Conservation (phyloP, 2,888 invertebrate genomes). For the Eupithecia inturbata region DNA sequence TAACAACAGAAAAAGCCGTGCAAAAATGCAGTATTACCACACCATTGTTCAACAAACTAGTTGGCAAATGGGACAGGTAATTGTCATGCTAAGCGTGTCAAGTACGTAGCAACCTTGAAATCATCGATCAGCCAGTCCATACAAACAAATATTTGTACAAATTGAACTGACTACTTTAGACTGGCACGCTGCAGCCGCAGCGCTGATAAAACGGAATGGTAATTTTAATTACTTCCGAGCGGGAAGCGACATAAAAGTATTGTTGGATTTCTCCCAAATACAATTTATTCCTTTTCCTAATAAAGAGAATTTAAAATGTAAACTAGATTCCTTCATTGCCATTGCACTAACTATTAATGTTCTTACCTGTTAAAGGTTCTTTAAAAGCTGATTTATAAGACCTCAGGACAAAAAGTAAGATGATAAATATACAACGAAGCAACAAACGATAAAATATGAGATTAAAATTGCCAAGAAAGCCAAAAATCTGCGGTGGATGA, state of each 20-base stretch:
- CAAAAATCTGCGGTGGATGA: slow-evolving; percentile 17
- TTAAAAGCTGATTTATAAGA: neutral
- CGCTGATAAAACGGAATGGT: slow-evolving; percentile 22
- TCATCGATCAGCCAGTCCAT: slow-evolving; percentile 52
- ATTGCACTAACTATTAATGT: slow-evolving; percentile 2
- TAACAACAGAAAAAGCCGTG: neutral
- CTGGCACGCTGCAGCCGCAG: too few species aligned
- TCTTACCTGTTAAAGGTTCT: neutral
- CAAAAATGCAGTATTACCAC: slow-evolving; percentile 12
- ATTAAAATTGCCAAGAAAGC: slow-evolving; percentile 33
- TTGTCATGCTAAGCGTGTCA: slow-evolving; percentile 65
- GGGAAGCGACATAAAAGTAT: slow-evolving; percentile 9
- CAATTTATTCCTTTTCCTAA: neutral
- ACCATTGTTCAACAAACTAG: slow-evolving; percentile 17
- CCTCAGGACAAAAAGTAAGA: slow-evolving; percentile 1
- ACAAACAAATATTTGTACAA: slow-evolving; percentile 34
- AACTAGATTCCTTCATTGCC: neutral
- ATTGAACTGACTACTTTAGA: slow-evolving; percentile 19
- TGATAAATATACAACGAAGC: slow-evolving; percentile 1
- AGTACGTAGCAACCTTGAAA: slow-evolving; percentile 63
- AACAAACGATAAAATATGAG: slow-evolving; percentile 17
- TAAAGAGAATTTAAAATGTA: neutral
- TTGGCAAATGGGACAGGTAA: slow-evolving; percentile 47
- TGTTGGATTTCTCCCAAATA: slow-evolving; percentile 9
- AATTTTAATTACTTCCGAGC: slow-evolving; percentile 23